A percentile compares a stretch with the other conserved stretches of the same genome.
phyloP scores from a whole-genome alignment of 30 jellyfish, hydroid and myxozoan species.

The Chironex yamaguchii region DNA sequence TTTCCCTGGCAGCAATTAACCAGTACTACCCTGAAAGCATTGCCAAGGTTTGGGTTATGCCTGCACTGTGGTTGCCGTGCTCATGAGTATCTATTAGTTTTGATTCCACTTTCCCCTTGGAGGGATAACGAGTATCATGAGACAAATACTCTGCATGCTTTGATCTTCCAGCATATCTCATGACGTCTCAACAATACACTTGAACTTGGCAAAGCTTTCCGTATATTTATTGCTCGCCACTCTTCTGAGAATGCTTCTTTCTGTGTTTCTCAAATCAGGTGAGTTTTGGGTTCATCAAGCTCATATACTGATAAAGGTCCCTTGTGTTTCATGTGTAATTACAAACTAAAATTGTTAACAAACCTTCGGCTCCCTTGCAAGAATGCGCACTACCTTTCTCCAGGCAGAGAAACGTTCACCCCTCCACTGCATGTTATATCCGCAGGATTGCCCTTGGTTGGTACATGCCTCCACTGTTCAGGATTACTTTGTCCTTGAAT shows the following conservation, averaged over 20 bases:
- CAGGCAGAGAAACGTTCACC: too few species aligned
- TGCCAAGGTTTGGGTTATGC: background rate
- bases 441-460: slow-evolving; percentile 50
- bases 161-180: slow-evolving; percentile 54
- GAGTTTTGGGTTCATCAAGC: slow-evolving; percentile 5
- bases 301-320: slow-evolving; percentile 35
- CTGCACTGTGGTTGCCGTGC: background rate
- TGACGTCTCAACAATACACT: slow-evolving; percentile 6
- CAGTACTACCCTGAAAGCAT: background rate
- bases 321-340: too few species aligned
- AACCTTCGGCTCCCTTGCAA: too few species aligned
- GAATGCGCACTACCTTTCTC: too few species aligned
- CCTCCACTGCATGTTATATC: too few species aligned
- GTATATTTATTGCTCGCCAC: slow-evolving; percentile 1
- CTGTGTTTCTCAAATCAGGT: slow-evolving; percentile 10
- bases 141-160: slow-evolving; percentile 50
- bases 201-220: background rate
- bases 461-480: slow-evolving; percentile 58
- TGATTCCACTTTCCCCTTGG: slow-evolving; percentile 32
- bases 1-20: slow-evolving; percentile 15
- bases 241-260: slow-evolving; percentile 24
- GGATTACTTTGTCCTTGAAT: too few species aligned
- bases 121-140: slow-evolving; percentile 15
- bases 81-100: slow-evolving; percentile 3
- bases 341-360: too few species aligned